Percentiles rank a stretch among this genome's conserved stretches.
Conservation (phyloP, 2,113 vertebrate genomes). For the Cettia cetti region DNA sequence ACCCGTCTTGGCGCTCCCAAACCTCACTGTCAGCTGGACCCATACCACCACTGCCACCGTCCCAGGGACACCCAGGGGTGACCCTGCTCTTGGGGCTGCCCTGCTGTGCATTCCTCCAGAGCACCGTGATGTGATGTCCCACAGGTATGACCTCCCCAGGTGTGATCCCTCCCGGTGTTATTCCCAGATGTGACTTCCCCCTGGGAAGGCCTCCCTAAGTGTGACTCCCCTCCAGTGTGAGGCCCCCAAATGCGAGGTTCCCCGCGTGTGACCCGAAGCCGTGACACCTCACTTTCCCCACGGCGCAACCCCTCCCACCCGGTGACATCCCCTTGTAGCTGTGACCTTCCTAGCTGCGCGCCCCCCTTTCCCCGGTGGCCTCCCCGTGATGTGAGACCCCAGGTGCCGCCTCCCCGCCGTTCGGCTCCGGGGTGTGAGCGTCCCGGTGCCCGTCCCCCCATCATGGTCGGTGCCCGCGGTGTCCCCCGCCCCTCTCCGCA, state of each 20-base stretch:
- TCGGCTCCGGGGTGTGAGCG: accelerated
- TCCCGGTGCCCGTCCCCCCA: neutral
- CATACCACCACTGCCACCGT: neutral
- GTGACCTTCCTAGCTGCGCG: neutral
- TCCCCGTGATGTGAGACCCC: neutral
- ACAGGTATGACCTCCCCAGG: neutral
- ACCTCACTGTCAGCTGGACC: neutral
- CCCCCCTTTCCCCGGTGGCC: too few species aligned
- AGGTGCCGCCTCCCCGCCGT: neutral
- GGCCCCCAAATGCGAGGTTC: neutral
- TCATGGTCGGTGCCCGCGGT: neutral
- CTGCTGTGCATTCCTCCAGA: neutral
- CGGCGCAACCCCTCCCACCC: neutral
- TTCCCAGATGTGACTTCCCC: neutral
- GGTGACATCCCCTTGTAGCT: neutral
- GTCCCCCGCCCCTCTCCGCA: neutral
- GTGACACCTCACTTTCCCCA: neutral
- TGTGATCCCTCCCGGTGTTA: too few species aligned
- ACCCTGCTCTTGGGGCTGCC: neutral
- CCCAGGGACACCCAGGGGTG: neutral
- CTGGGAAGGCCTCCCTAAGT: too few species aligned
- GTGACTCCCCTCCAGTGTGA: neutral
- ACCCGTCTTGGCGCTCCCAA: neutral
- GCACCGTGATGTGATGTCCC: neutral
- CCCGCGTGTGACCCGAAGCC: neutral